Base-by-base conservation (phyloP, 2,113 vertebrate species). In the Galbula dea region DNA sequence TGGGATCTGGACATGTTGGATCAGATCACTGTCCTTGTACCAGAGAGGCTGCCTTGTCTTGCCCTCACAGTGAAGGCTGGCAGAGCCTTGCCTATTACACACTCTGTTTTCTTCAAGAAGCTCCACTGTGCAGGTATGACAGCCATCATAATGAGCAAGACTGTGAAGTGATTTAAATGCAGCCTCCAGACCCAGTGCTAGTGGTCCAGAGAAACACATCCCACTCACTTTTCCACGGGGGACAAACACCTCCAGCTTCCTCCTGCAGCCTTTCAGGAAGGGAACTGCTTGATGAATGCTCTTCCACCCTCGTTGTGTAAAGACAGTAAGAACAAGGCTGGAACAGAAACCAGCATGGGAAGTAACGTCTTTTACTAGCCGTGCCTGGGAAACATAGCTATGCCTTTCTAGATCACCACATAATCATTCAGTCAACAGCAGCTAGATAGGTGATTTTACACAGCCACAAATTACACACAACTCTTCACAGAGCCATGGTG, bases 41-140 rank as follows among this genome's bases (percentile, higher is more conserved):
- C 0, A 0, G 39, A 39, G 24, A 22, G 15, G 15, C 61, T 49
- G 59, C 32, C 23, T 11, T 0, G 0, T 37, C 30, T 45, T 14
- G 12, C 37, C 55, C 24, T 29, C 43, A 3, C 4, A 26, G 54
- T 1, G 0, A 32, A 32, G 20, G 15, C 34, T 48, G 23, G 55
- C 24, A 55, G 36, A 79, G 39, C 51, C 41, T 61, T 3, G 7
- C 54, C 54, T 72, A 46, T 32, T 34, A 37, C 16, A 46, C 19
- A 1, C 39, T 7, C 6, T 0, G 0, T 57, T 58, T 75, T 19
- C 73, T 54, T 68, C 8, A 3, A 22, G 34, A 75, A 37, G 36
- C 61, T 61, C 71, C 27, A 12, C n/a, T 15, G 4, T 39, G 61
- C 66, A 20, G 0, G 0, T 13, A 32, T 20, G 18, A 43, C 22